Percentiles rank a stretch among this genome's conserved stretches.
Conservation (phyloP, 2,797 vertebrate species). For the Chrosomus eos region DNA sequence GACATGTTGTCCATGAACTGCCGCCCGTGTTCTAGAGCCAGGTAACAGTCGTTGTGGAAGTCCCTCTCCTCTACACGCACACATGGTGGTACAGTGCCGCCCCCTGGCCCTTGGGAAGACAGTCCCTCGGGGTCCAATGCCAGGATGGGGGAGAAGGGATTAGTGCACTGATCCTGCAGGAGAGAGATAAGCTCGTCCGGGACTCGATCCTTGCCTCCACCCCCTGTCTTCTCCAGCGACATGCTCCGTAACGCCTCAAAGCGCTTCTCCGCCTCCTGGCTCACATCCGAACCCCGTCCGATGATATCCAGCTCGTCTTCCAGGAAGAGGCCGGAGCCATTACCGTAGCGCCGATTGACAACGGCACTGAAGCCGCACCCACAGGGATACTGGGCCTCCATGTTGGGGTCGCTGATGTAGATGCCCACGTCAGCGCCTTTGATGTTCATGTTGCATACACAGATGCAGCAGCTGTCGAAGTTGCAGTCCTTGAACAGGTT, state of each 20-base stretch:
- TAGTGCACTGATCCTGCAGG: constrained; percentile 96
- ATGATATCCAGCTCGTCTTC: constrained; percentile 98
- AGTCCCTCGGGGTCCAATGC: constrained; percentile 81
- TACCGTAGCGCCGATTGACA: constrained; percentile 95
- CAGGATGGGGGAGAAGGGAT: constrained; percentile 92
- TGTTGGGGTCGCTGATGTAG: constrained; percentile 91
- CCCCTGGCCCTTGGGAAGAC: constrained; percentile 71
- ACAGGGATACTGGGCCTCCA: constrained; percentile 91
- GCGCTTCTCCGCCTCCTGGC: constrained; percentile 92
- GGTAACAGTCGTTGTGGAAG: constrained; percentile 94
- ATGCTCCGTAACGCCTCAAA: constrained; percentile 88
- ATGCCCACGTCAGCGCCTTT: constrained; percentile 96
- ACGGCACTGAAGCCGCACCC: constrained; percentile 97
- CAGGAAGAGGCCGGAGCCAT: constrained; percentile 94
- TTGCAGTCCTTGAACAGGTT: constrained; percentile 99
- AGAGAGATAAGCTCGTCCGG: constrained; percentile 93
- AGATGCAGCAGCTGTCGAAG: constrained; percentile 98
- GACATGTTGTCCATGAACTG: constrained; percentile 99
- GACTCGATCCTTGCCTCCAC: constrained; percentile 83
- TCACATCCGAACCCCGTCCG: constrained; percentile 89
- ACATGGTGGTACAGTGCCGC: constrained; percentile 72
- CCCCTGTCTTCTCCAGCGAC: constrained; percentile 78
- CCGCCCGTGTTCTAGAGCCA: constrained; percentile 95
- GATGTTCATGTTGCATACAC: constrained; percentile 98
- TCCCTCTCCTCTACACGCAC: constrained; percentile 93